These are phyloP conservation scores for Xiphorhynchus elegans DNA, from an alignment of 2,113 vertebrate species.

Conservation along the genomic window DNA sequence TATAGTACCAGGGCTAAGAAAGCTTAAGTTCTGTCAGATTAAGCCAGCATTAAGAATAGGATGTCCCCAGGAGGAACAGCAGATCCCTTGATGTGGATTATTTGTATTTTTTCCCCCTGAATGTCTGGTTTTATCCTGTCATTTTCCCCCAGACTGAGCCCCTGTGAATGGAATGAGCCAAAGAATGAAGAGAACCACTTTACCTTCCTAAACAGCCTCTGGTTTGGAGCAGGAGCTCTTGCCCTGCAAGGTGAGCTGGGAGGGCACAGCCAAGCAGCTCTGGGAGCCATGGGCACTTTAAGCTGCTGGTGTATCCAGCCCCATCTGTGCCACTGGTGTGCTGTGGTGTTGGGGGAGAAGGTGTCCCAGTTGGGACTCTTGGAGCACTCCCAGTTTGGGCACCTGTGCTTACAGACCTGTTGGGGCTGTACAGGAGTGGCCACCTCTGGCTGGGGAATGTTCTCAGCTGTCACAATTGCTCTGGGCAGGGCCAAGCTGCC, in stretches of 20 bases:
- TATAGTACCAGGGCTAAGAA: background rate
- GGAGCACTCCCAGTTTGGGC: background rate
- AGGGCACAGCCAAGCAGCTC: background rate
- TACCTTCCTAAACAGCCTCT: slow-evolving; percentile 87
- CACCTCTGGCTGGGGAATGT: accelerated
- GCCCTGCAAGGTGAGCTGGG: slow-evolving; percentile 84
- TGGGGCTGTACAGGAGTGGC: background rate
- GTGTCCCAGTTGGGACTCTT: accelerated
- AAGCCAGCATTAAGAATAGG: background rate
- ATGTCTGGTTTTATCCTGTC: background rate
- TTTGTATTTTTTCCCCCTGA: background rate
- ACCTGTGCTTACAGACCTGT: background rate
- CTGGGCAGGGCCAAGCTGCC: background rate
- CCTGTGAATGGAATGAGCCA: slow-evolving; percentile 83
- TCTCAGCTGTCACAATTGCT: background rate
- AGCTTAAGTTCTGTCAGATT: background rate
- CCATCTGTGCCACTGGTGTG: background rate
- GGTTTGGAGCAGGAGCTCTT: slow-evolving; percentile 86
- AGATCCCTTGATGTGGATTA: background rate
- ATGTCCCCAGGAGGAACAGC: background rate
- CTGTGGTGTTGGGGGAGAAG: background rate
- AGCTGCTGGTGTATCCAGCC: background rate
- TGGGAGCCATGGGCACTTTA: accelerated
- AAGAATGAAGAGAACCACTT: slow-evolving; percentile 79
- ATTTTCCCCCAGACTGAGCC: slow-evolving; percentile 80